phyloP scores from a whole-genome alignment of 2,888 invertebrate genomes.

The Anticlea derivata region DNA sequence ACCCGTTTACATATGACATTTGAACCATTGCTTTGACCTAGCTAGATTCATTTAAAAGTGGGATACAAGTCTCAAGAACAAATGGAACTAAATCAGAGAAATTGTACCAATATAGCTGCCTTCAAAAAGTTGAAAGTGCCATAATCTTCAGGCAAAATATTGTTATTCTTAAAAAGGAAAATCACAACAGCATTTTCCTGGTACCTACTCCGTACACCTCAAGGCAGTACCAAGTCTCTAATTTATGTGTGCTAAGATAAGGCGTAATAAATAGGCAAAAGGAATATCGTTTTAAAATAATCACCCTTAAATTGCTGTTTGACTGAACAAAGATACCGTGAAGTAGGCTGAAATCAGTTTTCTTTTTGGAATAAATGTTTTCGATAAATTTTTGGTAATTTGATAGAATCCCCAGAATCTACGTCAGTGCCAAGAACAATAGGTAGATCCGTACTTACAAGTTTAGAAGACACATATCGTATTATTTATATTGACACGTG shows the following conservation, averaged over 20 bases:
- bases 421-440: too few species aligned
- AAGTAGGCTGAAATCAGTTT: constrained; percentile 18
- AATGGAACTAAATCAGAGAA: not conserved
- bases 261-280: constrained; percentile 58
- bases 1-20: too few species aligned
- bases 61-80: not conserved
- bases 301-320: constrained; percentile 54
- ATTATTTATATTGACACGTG: too few species aligned
- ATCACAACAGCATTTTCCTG: constrained; percentile 23
- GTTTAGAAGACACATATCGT: too few species aligned
- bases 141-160: constrained; percentile 20
- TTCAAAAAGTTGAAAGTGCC: constrained; percentile 12
- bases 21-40: too few species aligned
- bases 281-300: constrained; percentile 62
- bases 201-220: constrained; percentile 32
- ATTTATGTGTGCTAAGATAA: constrained; percentile 62
- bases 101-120: not conserved
- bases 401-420: too few species aligned
- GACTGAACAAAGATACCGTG: constrained; percentile 34
- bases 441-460: too few species aligned
- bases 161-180: constrained; percentile 11
- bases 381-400: too few species aligned
- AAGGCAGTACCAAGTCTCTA: constrained; percentile 43
- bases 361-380: not conserved
- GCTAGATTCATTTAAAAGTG: too few species aligned